phyloP scores from a whole-genome alignment of 2,888 invertebrate genomes.

The Stratiomys singularior region DNA sequence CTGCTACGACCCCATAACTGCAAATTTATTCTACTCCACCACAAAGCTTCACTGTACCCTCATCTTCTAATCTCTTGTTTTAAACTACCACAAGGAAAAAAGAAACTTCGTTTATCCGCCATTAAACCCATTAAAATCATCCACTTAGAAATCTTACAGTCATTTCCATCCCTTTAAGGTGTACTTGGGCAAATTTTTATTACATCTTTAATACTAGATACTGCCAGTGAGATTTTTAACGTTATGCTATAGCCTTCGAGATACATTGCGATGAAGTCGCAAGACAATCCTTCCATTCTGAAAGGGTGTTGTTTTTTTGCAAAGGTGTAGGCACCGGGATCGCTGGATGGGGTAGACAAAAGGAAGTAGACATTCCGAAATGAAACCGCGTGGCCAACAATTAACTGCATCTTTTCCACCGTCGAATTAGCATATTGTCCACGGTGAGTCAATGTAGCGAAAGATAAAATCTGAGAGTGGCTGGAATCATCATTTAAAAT shows the following conservation, averaged over 20 bases:
- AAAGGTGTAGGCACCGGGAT: neutral
- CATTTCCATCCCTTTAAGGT: conserved; percentile 41
- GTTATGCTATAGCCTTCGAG: neutral
- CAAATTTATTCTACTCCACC: conserved; percentile 1
- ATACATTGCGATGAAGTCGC: conserved; percentile 40
- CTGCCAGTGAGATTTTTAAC: conserved; percentile 23
- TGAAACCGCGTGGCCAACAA: conserved; percentile 46
- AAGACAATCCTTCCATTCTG: conserved; percentile 43
- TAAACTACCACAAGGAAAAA: conserved; percentile 21
- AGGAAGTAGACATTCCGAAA: conserved; percentile 32
- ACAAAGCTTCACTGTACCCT: conserved; percentile 9
- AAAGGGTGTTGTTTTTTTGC: conserved; percentile 3
- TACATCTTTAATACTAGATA: conserved; percentile 26
- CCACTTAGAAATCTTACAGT: conserved; percentile 31
- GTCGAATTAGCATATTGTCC: conserved; percentile 53
- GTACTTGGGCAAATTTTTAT: conserved; percentile 41
- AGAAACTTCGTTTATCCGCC: conserved; percentile 38
- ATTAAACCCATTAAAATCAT: conserved; percentile 46
- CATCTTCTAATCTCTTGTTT: conserved; percentile 35
- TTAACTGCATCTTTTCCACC: conserved; percentile 51
- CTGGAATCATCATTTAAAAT: conserved; percentile 32
- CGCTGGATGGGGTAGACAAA: neutral
- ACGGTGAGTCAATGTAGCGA: neutral
- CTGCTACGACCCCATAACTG: neutral
- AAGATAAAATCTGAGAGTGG: conserved; percentile 10